Conservation (phyloP, 2,113 vertebrate genomes). For the Athene noctua region DNA sequence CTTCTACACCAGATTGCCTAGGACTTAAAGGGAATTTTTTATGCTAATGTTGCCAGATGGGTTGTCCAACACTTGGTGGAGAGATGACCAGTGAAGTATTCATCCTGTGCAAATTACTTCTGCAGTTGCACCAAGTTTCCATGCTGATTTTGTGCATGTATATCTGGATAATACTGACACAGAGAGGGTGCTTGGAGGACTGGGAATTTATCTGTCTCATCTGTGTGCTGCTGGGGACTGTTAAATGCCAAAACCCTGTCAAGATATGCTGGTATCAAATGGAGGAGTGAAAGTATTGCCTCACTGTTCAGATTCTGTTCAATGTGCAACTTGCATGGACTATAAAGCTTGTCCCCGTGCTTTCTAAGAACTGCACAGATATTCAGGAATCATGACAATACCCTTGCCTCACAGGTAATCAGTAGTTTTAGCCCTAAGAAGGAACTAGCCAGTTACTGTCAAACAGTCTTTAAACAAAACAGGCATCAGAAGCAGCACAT, state of each 20-base stretch:
- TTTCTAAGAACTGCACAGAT: background rate
- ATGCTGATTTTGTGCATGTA: background rate
- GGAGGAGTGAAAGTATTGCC: background rate
- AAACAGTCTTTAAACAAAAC: background rate
- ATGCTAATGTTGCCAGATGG: background rate
- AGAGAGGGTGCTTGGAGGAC: background rate
- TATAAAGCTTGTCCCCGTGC: background rate
- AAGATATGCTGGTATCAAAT: background rate
- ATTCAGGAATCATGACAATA: background rate
- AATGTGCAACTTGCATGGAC: background rate
- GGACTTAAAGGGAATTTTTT: background rate
- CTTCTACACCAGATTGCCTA: background rate
- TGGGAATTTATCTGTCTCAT: background rate
- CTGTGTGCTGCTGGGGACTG: background rate
- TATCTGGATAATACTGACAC: background rate
- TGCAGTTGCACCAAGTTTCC: background rate
- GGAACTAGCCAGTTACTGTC: background rate
- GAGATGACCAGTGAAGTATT: background rate
- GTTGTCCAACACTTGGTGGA: background rate
- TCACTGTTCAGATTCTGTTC: background rate
- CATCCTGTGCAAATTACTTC: background rate
- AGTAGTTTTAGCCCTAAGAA: background rate
- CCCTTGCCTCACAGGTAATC: background rate
- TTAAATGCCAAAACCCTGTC: background rate
- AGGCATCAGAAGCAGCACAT: background rate